These are phyloP conservation scores for Catamblyrhynchus diadema DNA, from an alignment of 2,797 vertebrate species.

Conservation along the genomic window DNA sequence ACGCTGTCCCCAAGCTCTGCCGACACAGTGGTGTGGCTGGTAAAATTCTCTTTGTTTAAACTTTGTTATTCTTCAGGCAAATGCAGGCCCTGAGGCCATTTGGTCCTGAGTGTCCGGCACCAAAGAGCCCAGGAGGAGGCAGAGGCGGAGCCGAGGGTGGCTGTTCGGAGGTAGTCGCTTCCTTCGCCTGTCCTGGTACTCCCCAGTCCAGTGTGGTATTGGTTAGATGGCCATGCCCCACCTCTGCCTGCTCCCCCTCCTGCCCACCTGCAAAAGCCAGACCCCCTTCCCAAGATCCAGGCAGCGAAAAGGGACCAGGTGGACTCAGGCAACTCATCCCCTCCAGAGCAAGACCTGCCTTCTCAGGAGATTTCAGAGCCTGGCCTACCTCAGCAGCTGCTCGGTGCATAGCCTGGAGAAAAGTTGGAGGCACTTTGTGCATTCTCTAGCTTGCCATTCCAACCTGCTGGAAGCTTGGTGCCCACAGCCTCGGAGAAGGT, in stretches of 20 bases:
- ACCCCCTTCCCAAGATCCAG: background rate
- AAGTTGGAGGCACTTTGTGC: slow-evolving; percentile 63
- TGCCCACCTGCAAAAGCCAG: background rate
- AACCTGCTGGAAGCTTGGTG: background rate
- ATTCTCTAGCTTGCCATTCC: slow-evolving; percentile 20
- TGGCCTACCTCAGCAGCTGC: slow-evolving; percentile 1
- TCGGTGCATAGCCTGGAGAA: slow-evolving; percentile 56
- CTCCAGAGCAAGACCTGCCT: background rate
- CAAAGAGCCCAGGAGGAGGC: slow-evolving; percentile 1
- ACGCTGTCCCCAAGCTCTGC: background rate
- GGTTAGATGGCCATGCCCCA: background rate
- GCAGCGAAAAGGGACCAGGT: background rate
- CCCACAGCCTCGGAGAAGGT: background rate
- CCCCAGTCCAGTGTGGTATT: background rate
- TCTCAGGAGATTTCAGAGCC: background rate
- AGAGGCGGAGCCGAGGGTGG: background rate
- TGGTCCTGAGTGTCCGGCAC: slow-evolving; percentile 35
- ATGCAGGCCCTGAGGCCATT: background rate
- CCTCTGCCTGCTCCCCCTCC: background rate
- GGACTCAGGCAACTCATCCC: background rate
- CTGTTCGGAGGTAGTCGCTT: slow-evolving; percentile 27
- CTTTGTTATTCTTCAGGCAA: slow-evolving; percentile 2
- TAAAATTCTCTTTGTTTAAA: background rate
- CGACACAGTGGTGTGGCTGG: slow-evolving; percentile 23
- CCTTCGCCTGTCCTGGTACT: background rate